Base-by-base conservation (phyloP, 2,113 vertebrate species). In the Eonycteris spelaea region DNA sequence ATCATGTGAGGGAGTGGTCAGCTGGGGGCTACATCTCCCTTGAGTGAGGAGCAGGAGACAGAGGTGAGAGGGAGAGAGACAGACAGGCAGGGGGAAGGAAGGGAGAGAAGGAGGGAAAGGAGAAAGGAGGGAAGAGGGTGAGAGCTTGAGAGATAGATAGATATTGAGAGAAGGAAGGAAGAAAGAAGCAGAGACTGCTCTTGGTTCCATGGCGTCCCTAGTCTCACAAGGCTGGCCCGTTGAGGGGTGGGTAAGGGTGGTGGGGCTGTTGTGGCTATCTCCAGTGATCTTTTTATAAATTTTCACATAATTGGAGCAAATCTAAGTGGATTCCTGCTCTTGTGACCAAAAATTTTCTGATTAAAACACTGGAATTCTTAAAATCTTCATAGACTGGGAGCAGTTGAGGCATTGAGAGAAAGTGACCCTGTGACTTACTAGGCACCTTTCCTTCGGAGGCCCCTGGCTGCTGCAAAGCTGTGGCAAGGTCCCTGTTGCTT, bases 401-500 rank as follows among this genome's bases (percentile, higher is more conserved):
- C 8, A 11, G 18, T n/a, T 1, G 15, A 74, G 68, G 11, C 11
- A 1, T 70, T 18, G 33, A 77, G 45, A 73, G 45, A 43, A 24
- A 16, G 55, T 28, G 55, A 33, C 14, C n/a, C 26, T 5, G 57
- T 21, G 57, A 30, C 7, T 3, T 8, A 30, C 90, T 1, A 10
- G 63, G 40, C 2, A 0, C 24, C 28, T 77, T 38, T 43, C 19
- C 28, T 43, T 3, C 0, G 7, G 19, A 35, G 48, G 51, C 19
- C 30, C 48, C 21, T 24, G 35, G 73, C 51, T 40, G 89, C 59
- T 30, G 45, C 0, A 16, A 15, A 79, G 48, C 61, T 45, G 1
- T 1, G 33, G 11, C 10, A 5, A 18, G 43, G 43, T 6, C 10
- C 24, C 9, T 0, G 1, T 10, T 40, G 15, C 71, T 74, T 71